Evolutionary conservation across 2,888 invertebrate genomes (phyloP).

Genomic region (Synergus itoensis): DNA sequence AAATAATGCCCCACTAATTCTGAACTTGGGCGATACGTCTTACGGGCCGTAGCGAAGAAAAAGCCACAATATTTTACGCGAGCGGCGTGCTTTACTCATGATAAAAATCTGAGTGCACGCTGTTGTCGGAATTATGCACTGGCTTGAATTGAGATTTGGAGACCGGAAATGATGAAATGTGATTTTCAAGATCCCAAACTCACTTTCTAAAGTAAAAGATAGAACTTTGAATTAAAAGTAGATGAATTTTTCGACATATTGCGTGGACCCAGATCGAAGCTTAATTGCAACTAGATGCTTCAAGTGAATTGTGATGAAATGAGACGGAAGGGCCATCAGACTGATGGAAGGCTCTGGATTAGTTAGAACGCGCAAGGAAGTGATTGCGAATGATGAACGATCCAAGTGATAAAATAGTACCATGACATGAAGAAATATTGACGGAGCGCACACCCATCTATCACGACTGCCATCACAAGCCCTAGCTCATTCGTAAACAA

Average conservation of each 20-base stretch:
- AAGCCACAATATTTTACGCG: conserved; percentile 54
- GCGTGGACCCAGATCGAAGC: not conserved
- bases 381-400: conserved; percentile 74
- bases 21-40: conserved; percentile 46
- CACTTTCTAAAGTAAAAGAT: not conserved
- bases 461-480: conserved; percentile 58
- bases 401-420: conserved; percentile 71
- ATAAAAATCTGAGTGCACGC: conserved; percentile 59
- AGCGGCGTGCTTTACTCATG: conserved; percentile 55
- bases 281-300: conserved; percentile 11
- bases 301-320: conserved; percentile 27
- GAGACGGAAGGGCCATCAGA: conserved; percentile 43
- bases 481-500: conserved; percentile 59
- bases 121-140: not conserved
- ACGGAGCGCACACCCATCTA: conserved; percentile 69
- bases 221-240: not conserved
- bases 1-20: conserved; percentile 59
- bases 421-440: conserved; percentile 69
- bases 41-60: conserved; percentile 43
- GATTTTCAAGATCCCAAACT: not conserved
- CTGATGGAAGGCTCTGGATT: conserved; percentile 59
- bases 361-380: conserved; percentile 70
- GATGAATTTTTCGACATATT: not conserved
- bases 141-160: conserved; percentile 16
- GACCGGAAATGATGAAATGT: not conserved